Evolutionary conservation across 92 coral and sea anemone genomes (phyloP), one percentile per base, ranked within the genome.

Genomic region (Porites lobata): DNA sequence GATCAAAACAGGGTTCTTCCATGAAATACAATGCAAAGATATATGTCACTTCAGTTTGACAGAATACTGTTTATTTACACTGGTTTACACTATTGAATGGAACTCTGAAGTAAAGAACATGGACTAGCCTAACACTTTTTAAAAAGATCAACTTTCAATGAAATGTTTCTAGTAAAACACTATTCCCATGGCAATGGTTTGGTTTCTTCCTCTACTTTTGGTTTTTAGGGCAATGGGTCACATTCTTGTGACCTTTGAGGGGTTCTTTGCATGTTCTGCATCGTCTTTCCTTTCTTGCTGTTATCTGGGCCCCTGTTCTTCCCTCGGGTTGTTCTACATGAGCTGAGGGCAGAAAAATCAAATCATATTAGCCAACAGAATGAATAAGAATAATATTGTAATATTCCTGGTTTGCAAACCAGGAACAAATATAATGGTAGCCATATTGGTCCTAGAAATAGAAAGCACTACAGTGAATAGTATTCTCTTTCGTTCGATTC

Each of bases 341-440:
- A 63, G 68, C 68, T 63, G 68, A 63, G 20, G 4, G 68, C 68
- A 63, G 68, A 63, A 63, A 63, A 63, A 63, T 2, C n/a, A 2
- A 63, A 4, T 63, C 68, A 63, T 63, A 63, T 63, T 63, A 63
- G 68, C 68, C 15, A 63, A 63, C 13, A 63, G 68, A 63, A 63
- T 12, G 68, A n/a, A n/a, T 63, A 22, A 63, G 68, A 63, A 64
- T 64, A n/a, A 19, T 65, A 65, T 65, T n/a, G 29, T 69, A 29
- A 52, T 26, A 17, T 69, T 69, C 74, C 74, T 69, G 74, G 47
- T 69, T 69, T 69, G 74, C 52, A 69, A 69, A 69, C 74, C 74
- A 69, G 74, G 74, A 26, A 69, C 47, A 69, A 69, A 69, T 69
- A 11, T 29, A 69, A 69, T 29, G 74, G 74, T 52, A 69, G 74